Conservation (phyloP, 2,113 vertebrate species). For the Paradoxurus hermaphroditus region DNA sequence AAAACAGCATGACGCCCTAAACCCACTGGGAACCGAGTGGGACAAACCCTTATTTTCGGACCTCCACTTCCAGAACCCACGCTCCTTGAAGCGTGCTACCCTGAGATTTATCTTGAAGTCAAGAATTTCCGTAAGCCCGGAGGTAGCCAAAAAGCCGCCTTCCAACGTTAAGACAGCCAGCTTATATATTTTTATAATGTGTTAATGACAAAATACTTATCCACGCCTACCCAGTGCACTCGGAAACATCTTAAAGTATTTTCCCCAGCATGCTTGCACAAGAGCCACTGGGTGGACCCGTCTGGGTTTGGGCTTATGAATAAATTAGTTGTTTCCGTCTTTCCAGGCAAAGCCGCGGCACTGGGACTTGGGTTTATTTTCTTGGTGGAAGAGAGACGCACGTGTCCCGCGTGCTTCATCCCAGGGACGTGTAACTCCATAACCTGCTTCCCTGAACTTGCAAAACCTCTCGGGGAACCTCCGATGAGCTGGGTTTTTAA, state of each 20-base stretch:
- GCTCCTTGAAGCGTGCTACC: neutral
- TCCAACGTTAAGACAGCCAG: neutral
- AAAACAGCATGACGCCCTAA: too few relatives aligned
- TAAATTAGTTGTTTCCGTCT: neutral
- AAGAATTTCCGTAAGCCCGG: neutral
- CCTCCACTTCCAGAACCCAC: neutral
- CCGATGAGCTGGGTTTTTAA: neutral
- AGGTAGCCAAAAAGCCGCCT: neutral
- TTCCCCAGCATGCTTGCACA: neutral
- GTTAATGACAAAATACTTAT: neutral
- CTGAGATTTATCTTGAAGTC: neutral
- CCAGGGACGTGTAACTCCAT: neutral
- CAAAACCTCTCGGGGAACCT: neutral
- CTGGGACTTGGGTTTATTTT: neutral
- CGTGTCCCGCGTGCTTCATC: neutral
- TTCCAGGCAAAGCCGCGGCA: neutral
- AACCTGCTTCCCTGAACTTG: neutral
- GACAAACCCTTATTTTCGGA: neutral
- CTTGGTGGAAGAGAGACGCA: too few relatives aligned
- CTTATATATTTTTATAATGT: neutral
- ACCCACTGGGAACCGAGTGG: too few relatives aligned
- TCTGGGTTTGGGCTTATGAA: neutral
- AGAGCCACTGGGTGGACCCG: neutral
- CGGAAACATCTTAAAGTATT: neutral
- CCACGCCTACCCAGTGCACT: neutral